phyloP scores from a whole-genome alignment of 2,113 vertebrate species.

The Castor canadensis region DNA sequence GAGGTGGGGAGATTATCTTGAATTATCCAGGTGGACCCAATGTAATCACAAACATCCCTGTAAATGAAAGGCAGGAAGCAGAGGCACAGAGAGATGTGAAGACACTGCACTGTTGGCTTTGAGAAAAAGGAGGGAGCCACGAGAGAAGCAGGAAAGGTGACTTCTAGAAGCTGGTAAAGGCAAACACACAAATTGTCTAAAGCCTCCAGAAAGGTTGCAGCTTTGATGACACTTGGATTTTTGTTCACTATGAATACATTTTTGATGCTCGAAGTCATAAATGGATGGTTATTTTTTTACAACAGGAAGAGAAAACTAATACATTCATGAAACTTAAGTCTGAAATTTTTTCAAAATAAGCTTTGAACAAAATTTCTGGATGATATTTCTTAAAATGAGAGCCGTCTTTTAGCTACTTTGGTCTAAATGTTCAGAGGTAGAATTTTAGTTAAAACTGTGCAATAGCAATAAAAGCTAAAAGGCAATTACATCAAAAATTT shows the following conservation, averaged over 20 bases:
- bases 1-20: background rate
- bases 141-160: background rate
- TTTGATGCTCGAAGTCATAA: background rate
- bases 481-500: constrained; percentile 46
- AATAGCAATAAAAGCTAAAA: constrained; percentile 34
- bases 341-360: constrained; percentile 35
- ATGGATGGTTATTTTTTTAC: background rate
- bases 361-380: background rate
- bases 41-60: background rate
- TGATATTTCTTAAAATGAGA: background rate
- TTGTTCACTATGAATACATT: background rate
- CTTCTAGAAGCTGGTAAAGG: background rate
- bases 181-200: background rate
- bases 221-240: background rate
- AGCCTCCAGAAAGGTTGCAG: background rate
- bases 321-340: background rate
- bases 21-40: background rate
- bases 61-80: background rate
- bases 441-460: constrained; percentile 51
- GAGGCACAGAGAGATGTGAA: background rate
- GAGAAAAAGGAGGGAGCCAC: background rate
- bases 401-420: background rate
- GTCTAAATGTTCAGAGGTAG: background rate
- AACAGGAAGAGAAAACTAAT: background rate
- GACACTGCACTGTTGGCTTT: background rate